These are phyloP conservation scores for Bostrychus sinensis DNA, from an alignment of 2,113 vertebrate genomes.

Conservation along the genomic window DNA sequence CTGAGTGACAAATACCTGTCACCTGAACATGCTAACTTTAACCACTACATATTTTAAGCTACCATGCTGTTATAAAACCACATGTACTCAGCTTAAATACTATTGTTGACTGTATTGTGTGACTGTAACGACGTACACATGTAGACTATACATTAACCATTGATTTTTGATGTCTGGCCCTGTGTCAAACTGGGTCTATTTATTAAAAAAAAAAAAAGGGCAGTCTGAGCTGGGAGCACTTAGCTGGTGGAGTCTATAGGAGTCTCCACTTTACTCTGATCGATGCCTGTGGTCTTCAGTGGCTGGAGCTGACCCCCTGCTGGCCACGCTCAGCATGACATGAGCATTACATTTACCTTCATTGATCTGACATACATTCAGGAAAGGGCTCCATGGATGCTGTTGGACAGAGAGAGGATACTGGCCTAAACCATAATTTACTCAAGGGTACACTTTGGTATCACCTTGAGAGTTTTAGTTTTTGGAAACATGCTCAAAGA, in stretches of 20 bases:
- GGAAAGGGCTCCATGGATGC: constrained; percentile 10
- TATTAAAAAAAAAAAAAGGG: constrained; percentile 7
- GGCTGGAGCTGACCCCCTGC: constrained; percentile 12
- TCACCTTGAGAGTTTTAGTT: no score
- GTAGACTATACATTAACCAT: no score
- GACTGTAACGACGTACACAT: no score
- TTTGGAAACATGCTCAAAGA: no score
- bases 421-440: no score
- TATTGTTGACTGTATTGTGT: no score
- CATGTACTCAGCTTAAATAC: no score
- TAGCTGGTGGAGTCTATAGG: not conserved
- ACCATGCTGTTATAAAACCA: no score
- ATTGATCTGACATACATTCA: constrained; percentile 1
- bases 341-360: not conserved
- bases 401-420: not conserved
- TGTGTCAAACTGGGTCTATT: not conserved
- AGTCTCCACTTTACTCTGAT: constrained; percentile 8
- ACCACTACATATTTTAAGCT: not conserved
- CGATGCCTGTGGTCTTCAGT: not conserved
- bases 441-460: no score
- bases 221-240: not conserved
- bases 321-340: constrained; percentile 8
- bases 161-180: not conserved
- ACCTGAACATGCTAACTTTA: not conserved
- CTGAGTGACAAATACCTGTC: not conserved